Conservation (phyloP, 2,113 vertebrate species). For the Passer domesticus region DNA sequence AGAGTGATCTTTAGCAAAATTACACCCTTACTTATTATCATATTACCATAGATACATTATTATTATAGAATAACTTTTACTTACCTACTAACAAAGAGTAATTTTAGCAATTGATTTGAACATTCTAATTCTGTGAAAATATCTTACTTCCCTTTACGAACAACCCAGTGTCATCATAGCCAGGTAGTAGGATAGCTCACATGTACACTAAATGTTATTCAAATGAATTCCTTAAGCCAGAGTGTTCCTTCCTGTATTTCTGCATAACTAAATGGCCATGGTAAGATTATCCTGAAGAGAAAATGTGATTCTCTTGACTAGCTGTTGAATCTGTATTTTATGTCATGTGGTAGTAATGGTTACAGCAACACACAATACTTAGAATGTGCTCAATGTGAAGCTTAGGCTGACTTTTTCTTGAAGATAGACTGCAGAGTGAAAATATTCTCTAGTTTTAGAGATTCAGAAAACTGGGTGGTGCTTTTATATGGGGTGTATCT, state of each 20-base stretch:
- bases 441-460: neutral
- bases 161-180: neutral
- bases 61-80: constrained; percentile 24
- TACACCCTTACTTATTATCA: neutral
- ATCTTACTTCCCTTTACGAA: neutral
- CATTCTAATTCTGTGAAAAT: neutral
- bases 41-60: neutral
- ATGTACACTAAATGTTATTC: neutral
- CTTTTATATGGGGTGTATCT: neutral
- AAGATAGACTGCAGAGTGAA: neutral
- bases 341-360: neutral
- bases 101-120: neutral
- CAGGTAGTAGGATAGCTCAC: neutral
- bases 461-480: neutral
- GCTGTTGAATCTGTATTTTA: neutral
- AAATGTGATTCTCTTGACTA: neutral
- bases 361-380: neutral
- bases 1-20: neutral
- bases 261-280: neutral
- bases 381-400: neutral
- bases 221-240: neutral
- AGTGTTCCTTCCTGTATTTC: neutral
- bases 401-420: neutral
- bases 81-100: neutral
- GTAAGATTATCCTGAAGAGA: neutral